Base-by-base conservation (phyloP, 2,888 invertebrate genomes). In the Tricholauxania praeusta region DNA sequence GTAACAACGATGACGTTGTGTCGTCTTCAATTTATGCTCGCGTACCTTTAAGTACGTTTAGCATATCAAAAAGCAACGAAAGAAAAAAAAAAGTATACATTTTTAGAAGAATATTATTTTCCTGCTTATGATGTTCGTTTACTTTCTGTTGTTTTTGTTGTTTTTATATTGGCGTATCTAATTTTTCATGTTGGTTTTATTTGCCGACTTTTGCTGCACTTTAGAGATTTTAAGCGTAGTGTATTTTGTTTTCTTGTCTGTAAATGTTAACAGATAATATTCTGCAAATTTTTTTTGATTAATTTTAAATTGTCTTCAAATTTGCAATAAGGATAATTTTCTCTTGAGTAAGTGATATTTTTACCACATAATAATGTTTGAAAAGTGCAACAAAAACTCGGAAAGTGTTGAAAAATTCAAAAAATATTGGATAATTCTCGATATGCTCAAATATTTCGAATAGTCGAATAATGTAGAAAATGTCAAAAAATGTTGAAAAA, bases 101-200 rank as follows among this genome's bases (percentile, higher is more conserved):
- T 47, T 59, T 14, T 39, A 32, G 12, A 63, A 55, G 49, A n/a
- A 32, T 22, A 19, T 63, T 19, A 47, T 12, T 63, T 47, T 55
- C 55, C 7, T 48, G 60, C 15, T 57, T 10, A 19, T 1, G 10
- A 17, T 19, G 12, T 12, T 28, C 15, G 3, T 51, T 19, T 39
- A 28, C 15, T 19, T 59, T 12, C 22, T 22, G 12, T 62, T 28
- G 53, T 47, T 59, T 8, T 63, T 19, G 12, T 17, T 63, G 5
- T 39, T 47, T n/a, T 49, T 57, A 17, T 17, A 14, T 28, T 69
- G 51, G 51, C 69, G 60, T 32, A 69, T 60, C 69, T 60, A 69
- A 69, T 69, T 60, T 32, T n/a, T 19, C 69, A 32, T 60, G 69
- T 69, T 51, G 32, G 48, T 60, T 60, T 69, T 51, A 69, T 69